Base-by-base conservation (phyloP, 2,888 invertebrate species). In the Invenusta paracnida region DNA sequence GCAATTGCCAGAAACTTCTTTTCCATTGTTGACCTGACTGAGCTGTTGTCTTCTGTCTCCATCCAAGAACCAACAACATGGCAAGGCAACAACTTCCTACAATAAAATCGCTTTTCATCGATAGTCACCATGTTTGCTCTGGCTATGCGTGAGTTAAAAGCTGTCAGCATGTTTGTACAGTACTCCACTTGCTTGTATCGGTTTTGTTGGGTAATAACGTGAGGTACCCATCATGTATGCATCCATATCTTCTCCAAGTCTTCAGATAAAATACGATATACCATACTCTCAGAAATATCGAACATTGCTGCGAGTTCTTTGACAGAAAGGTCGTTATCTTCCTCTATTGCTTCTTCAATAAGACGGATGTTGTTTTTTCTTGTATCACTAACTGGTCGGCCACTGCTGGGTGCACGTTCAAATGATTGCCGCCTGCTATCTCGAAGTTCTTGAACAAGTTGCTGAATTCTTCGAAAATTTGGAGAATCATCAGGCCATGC, bases 271-370 rank as follows among this genome's bases (percentile, higher is more conserved):
- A 73, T 73, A 73, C 27, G 73, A 73, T 73, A 73, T 23, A 73
- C 73, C 73, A 73, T 73, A 73, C 73, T 73, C 17, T 73, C 73
- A 73, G 11, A 73, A 5, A 73, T 73, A 73, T 73, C 23, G 73
- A 73, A 73, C 73, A 73, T 73, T 73, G 73, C 73, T 23, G 73
- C 23, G 73, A 73, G 27, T 73, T 73, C 73, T 73, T 73, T 5
- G 73, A 25, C 23, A 23, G 27, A 13, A 23, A 73, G 23, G 73
- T n/a, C 73, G 73, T 73, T 73, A 73, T 5, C 73, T n/a, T 73
- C 73, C 73, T 73, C 73, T 73, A 73, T 73, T 73, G 73, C 73
- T 73, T 73, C 73, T 73, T 73, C 25, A 73, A 73, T 73, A 5
- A 73, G 73, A 73, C 17, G 73, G 73, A 73, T 73, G 73, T 73